A percentile compares a stretch with the other conserved stretches of the same genome.
These are phyloP conservation scores for Chaenocephalus aceratus DNA, from an alignment of 2,113 vertebrate species.

Conservation along the genomic window DNA sequence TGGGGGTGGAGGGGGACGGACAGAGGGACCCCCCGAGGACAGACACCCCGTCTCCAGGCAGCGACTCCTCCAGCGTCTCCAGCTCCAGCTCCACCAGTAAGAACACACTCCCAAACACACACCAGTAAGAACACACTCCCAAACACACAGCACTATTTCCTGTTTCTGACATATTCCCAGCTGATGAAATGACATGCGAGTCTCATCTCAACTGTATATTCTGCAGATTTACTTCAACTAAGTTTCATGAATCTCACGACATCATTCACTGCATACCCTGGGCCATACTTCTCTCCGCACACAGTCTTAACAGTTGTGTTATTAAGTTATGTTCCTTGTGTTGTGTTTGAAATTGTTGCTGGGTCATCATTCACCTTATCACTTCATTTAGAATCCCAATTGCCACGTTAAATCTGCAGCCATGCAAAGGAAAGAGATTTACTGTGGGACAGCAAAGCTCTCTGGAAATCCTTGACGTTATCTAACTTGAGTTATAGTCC, in stretches of 20 bases:
- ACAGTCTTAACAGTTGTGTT: background rate
- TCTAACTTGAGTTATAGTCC: conserved; percentile 17
- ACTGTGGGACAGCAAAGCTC: conserved; percentile 14
- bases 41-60: conserved; percentile 93
- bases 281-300: background rate
- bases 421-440: background rate
- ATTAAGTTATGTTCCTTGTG: conserved; percentile 18
- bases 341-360: conserved; percentile 14
- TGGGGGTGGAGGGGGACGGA: conserved; percentile 83
- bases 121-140: conserved; percentile 80
- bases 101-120: conserved; percentile 12
- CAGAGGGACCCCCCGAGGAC: conserved; percentile 88
- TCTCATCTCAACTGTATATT: background rate
- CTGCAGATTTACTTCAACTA: background rate
- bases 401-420: conserved; percentile 23
- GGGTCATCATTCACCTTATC: conserved; percentile 21
- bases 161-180: background rate
- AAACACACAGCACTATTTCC: background rate
- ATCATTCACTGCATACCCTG: conserved; percentile 4
- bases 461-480: conserved; percentile 7
- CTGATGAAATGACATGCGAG: background rate
- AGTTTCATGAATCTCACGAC: conserved; percentile 8
- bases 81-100: conserved; percentile 96
- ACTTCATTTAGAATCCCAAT: background rate
- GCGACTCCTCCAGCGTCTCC: conserved; percentile 96